These are phyloP conservation scores for Sepiola atlantica DNA, from an alignment of 2,888 invertebrate species.

Conservation along the genomic window DNA sequence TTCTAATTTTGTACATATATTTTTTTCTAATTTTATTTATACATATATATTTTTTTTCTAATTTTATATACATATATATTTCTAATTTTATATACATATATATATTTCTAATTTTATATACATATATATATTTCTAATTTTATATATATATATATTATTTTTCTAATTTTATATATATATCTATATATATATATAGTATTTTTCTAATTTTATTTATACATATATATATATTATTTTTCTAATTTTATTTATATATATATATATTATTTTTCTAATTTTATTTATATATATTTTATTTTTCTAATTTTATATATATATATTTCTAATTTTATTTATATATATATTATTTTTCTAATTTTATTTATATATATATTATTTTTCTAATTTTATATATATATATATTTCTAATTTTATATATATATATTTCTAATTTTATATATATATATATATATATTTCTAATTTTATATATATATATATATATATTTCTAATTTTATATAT, in stretches of 20 bases:
- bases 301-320: not conserved
- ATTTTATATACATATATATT: not conserved
- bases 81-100: not conserved
- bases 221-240: not conserved
- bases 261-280: too few relatives aligned
- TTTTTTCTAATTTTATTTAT: too few relatives aligned
- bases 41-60: too few relatives aligned
- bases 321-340: too few relatives aligned
- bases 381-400: not conserved
- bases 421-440: too few relatives aligned
- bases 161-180: not conserved
- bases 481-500: not conserved
- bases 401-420: not conserved
- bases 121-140: not conserved
- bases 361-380: not conserved
- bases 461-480: slow-evolving; percentile 16
- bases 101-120: slow-evolving; percentile 19
- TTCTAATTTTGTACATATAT: too few relatives aligned
- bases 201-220: not conserved
- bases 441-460: not conserved
- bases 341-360: not conserved
- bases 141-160: not conserved
- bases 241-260: slow-evolving; percentile 33
- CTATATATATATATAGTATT: not conserved
- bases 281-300: not conserved